Evolutionary conservation across 2,888 invertebrate species (phyloP).

Genomic region (Myathropa florea): DNA sequence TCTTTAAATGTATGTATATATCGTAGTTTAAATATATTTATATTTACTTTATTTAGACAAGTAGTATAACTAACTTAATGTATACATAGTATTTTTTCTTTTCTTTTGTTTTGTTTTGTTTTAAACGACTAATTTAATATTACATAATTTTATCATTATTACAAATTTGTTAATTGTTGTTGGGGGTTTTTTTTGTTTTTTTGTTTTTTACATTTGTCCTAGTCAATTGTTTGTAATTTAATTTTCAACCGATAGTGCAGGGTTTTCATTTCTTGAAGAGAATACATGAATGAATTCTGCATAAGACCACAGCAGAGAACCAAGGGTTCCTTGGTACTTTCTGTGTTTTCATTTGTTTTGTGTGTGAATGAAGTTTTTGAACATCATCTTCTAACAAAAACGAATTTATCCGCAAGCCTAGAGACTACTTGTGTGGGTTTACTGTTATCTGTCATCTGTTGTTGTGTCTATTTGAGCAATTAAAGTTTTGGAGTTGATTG

Average conservation of each 20-base stretch:
- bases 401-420: constrained; percentile 42
- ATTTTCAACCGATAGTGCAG: constrained; percentile 38
- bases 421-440: neutral
- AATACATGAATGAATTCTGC: constrained; percentile 1
- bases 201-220: constrained; percentile 72
- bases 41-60: constrained; percentile 42
- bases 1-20: constrained; percentile 24
- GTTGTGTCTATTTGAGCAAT: constrained; percentile 45
- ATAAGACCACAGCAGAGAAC: constrained; percentile 45
- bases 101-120: neutral
- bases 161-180: constrained; percentile 46
- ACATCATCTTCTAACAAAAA: constrained; percentile 56
- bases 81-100: constrained; percentile 36
- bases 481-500: constrained; percentile 35
- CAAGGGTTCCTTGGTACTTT: neutral
- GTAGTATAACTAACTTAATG: constrained; percentile 45
- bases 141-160: constrained; percentile 73
- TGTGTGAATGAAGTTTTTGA: neutral
- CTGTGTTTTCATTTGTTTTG: constrained; percentile 1
- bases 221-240: constrained; percentile 57
- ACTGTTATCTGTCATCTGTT: neutral
- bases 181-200: constrained; percentile 42
- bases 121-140: constrained; percentile 68
- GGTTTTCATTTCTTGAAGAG: constrained; percentile 1
- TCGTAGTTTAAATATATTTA: constrained; percentile 25